Conservation (phyloP, 2,797 vertebrate genomes). For the Ispidina lecontei region DNA sequence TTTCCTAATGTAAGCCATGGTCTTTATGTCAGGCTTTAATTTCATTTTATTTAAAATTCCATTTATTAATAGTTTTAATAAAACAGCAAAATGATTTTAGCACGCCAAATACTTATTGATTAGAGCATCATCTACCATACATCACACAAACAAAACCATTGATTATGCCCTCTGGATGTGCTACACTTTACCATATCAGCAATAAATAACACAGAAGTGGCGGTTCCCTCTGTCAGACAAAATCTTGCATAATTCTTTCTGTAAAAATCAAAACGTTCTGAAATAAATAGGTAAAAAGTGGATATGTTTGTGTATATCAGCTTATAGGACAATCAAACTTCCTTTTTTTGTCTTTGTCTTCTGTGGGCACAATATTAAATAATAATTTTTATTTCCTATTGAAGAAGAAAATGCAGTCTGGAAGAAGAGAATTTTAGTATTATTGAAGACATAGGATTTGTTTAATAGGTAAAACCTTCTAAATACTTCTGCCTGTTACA, state of each 20-base stretch:
- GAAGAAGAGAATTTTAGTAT: neutral
- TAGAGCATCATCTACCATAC: neutral
- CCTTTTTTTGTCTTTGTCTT: neutral
- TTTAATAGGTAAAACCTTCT: neutral
- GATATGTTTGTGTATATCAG: neutral
- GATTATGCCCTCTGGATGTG: neutral
- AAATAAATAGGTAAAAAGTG: neutral
- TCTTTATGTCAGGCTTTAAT: conserved; percentile 26
- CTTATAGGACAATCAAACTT: neutral
- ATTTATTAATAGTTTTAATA: conserved; percentile 16
- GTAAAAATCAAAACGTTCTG: neutral
- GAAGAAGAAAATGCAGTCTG: neutral
- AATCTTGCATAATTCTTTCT: neutral
- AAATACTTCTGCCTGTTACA: neutral
- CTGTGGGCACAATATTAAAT: neutral
- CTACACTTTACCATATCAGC: neutral
- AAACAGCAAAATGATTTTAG: neutral
- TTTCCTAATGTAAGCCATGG: neutral
- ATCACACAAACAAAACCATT: neutral
- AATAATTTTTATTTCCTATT: neutral
- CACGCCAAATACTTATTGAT: neutral
- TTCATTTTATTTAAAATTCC: conserved; percentile 26
- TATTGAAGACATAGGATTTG: neutral
- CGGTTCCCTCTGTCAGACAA: neutral
- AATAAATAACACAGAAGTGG: neutral